Percentiles rank a stretch among this genome's conserved stretches.
Evolutionary conservation across 2,113 vertebrate genomes (phyloP).

Genomic region (Mustela nigripes): DNA sequence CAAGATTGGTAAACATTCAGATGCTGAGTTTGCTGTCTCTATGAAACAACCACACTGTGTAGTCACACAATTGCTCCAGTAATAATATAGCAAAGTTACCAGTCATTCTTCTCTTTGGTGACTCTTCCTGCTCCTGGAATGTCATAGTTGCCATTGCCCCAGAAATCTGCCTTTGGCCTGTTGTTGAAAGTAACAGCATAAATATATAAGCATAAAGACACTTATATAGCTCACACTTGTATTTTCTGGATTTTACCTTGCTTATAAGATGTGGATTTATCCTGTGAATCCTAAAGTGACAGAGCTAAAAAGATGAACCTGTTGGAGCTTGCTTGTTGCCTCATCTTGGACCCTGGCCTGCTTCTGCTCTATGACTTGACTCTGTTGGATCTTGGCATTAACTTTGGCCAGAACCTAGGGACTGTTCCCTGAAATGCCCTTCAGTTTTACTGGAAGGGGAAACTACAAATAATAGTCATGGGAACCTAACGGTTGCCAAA

Average conservation of each 20-base stretch:
- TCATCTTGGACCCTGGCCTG: conserved; percentile 27
- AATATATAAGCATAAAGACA: background rate
- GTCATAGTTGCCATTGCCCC: background rate
- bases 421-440: conserved; percentile 66
- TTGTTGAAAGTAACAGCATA: background rate
- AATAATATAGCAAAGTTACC: background rate
- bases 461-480: conserved; percentile 51
- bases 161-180: background rate
- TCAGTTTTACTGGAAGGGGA: conserved; percentile 62
- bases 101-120: background rate
- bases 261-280: background rate
- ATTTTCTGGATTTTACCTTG: background rate
- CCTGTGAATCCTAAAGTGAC: background rate
- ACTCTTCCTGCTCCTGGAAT: background rate
- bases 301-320: background rate
- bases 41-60: background rate
- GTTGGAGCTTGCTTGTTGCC: background rate
- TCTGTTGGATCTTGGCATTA: conserved; percentile 66
- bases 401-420: conserved; percentile 4
- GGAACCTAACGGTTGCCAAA: conserved; percentile 58
- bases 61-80: too few species aligned
- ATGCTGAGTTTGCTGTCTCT: background rate
- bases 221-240: background rate
- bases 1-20: background rate
- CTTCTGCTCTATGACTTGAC: conserved; percentile 29